Conservation (phyloP, 2,888 invertebrate genomes). For the Tinea trinotella region DNA sequence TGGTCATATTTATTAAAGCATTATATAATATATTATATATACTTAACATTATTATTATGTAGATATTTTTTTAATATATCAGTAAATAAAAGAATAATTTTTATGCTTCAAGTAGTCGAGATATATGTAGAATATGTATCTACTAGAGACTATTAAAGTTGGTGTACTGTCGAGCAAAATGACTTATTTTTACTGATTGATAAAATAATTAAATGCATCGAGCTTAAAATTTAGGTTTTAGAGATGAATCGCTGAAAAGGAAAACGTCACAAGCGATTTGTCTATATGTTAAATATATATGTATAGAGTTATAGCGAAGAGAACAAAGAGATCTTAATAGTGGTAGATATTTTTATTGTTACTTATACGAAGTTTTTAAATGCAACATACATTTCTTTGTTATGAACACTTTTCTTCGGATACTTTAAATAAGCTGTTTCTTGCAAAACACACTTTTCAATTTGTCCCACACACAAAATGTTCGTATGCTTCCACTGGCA, state of each 20-base stretch:
- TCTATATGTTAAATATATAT: not conserved
- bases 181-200: not conserved
- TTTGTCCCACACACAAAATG: conserved; percentile 1
- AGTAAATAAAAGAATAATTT: conserved; percentile 32
- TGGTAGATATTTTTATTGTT: not conserved
- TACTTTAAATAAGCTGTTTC: conserved; percentile 7
- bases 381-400: conserved; percentile 1
- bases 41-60: conserved; percentile 33
- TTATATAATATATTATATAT: conserved; percentile 28
- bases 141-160: conserved; percentile 14
- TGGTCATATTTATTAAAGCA: conserved; percentile 17
- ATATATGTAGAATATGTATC: conserved; percentile 44
- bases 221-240: conserved; percentile 9
- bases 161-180: not conserved
- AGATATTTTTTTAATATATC: conserved; percentile 27
- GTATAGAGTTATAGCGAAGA: not conserved
- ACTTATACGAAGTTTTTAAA: not conserved
- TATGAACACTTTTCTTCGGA: conserved; percentile 5
- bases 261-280: conserved; percentile 9
- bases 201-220: not conserved
- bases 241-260: conserved; percentile 5
- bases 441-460: conserved; percentile 6
- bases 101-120: conserved; percentile 58
- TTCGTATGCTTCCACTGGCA: conserved; percentile 40
- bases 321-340: not conserved